These are phyloP conservation scores for Malthinus flaveolus DNA, from an alignment of 2,888 invertebrate species.

Conservation along the genomic window DNA sequence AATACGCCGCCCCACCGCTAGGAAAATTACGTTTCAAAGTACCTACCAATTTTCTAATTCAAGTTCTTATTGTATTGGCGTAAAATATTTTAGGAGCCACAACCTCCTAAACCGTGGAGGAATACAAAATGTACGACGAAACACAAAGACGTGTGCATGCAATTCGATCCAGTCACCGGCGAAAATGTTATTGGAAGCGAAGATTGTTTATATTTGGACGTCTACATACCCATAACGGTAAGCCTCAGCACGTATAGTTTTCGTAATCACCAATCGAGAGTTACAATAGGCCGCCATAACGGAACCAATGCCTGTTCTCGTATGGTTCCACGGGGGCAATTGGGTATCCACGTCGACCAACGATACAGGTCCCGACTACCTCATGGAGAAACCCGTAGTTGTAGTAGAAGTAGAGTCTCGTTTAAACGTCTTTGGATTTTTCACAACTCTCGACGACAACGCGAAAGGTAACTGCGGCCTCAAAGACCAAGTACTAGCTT, in stretches of 20 bases:
- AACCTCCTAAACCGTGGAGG: not conserved
- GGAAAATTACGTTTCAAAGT: not conserved
- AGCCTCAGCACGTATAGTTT: not conserved
- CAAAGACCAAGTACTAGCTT: constrained; percentile 38
- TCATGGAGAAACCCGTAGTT: constrained; percentile 2
- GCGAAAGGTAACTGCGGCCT: constrained; percentile 38
- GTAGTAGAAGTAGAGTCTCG: constrained; percentile 2
- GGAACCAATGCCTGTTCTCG: not conserved
- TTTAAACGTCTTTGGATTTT: constrained; percentile 11
- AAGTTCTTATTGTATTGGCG: not conserved
- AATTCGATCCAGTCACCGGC: not conserved
- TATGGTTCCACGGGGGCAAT: constrained; percentile 6
- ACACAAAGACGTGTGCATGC: not conserved
- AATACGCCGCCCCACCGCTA: not conserved
- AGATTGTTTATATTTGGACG: not conserved
- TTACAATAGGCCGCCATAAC: not conserved
- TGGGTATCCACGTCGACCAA: not conserved
- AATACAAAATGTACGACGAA: not conserved
- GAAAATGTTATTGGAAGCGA: not conserved
- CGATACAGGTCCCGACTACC: constrained; percentile 7
- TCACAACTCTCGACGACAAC: constrained; percentile 30
- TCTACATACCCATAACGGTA: not conserved
- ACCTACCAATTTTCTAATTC: not conserved
- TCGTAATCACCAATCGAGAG: too few species aligned
- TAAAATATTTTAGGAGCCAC: not conserved